Evolutionary conservation across 2,888 invertebrate genomes (phyloP).

Genomic region (Epinotia bilunana): DNA sequence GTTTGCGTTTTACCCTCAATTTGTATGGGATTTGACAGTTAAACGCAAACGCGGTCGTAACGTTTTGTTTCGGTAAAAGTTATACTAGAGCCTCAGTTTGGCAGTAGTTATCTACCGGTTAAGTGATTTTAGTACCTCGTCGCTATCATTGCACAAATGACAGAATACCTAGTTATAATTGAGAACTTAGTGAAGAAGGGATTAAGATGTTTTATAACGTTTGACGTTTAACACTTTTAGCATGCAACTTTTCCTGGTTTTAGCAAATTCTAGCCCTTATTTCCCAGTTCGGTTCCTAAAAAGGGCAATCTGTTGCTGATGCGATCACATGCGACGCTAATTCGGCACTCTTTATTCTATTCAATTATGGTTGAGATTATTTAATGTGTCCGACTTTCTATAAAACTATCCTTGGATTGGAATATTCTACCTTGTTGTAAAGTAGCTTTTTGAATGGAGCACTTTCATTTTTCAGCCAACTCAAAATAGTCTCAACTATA

Average conservation of each 20-base stretch:
- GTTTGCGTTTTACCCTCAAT: too few relatives aligned
- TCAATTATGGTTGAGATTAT: too few relatives aligned
- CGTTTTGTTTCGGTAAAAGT: too few relatives aligned
- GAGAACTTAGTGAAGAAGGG: not conserved
- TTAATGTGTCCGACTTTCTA: too few relatives aligned
- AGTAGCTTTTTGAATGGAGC: too few relatives aligned
- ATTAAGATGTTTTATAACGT: not conserved
- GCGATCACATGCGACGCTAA: not conserved
- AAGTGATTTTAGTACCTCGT: not conserved
- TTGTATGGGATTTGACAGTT: too few relatives aligned
- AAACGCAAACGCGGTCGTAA: too few relatives aligned
- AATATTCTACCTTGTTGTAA: too few relatives aligned
- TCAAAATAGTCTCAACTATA: not conserved
- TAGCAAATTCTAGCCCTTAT: conserved; percentile 7
- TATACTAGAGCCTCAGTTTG: too few relatives aligned
- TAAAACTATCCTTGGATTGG: too few relatives aligned
- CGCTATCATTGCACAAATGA: not conserved
- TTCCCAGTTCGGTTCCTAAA: conserved; percentile 10
- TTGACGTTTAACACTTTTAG: not conserved
- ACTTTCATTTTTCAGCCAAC: too few relatives aligned
- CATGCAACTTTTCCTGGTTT: not conserved
- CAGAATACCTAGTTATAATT: not conserved
- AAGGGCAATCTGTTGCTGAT: not conserved
- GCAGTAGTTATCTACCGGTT: not conserved
- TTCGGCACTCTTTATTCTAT: not conserved